Evolutionary conservation across 1,140 invertebrate genomes (phyloP), one percentile per base, ranked within the genome.

Genomic region (Calliphora vicina): DNA sequence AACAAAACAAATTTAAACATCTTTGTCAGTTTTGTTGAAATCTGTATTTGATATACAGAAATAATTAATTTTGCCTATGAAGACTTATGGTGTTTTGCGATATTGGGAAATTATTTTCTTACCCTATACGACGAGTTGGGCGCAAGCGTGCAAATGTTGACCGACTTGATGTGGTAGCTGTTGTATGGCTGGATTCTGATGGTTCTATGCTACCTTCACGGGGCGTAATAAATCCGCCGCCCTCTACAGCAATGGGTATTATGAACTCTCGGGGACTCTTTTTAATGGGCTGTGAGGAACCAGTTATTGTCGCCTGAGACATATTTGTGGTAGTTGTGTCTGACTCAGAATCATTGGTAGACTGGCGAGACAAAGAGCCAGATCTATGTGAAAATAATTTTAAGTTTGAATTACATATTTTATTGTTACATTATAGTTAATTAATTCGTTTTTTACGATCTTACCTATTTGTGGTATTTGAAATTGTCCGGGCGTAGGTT

Each of bases 261-360:
- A 97, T 97, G 86, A 96, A 97, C 91, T 97, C 97, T 20, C 96
- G 91, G 12, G 96, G 96, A 81, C 95, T 96, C 91, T 97, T 97
- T 86, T 95, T 94, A 85, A 97, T 97, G 1, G 95, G 95, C 88
- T 97, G 94, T 10, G 92, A 91, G 43, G 91, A 94, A 26, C 93
- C 91, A 74, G 87, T 89, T 43, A 88, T 84, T 5, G 89, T 85
- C 13, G 89, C 87, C 82, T 89, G 89, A 23, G 88, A 89, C 84
- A 88, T 82, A 81, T 88, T 88, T 57, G 85, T 83, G 27, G 85
- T 85, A 71, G 93, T 93, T 43, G 91, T 92, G 81, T 94, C 94
- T 0, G 93, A 93, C 84, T 95, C 94, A 2, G 94, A 95, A 82
- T 95, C 94, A 80, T 92, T 92, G 1, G 94, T 95, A 3, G 94